Percentiles rank a stretch among this genome's conserved stretches.
Conservation (phyloP, 2,888 invertebrate genomes). For the Melolontha melolontha region DNA sequence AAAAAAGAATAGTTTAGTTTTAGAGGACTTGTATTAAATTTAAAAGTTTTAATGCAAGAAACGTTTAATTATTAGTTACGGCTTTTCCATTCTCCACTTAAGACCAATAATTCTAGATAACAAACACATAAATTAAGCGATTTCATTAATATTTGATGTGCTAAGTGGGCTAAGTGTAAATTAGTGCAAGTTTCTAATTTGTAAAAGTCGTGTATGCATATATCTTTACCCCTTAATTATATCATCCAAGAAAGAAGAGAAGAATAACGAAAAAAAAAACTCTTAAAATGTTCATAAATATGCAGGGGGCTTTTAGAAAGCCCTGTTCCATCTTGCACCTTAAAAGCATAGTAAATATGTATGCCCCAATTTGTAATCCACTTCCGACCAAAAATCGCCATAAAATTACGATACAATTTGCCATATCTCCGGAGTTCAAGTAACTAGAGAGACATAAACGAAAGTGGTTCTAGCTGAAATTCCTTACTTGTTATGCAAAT, state of each 20-base stretch:
- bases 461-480: conserved; percentile 58
- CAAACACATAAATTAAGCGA: no score
- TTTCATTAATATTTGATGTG: background rate
- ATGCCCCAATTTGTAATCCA: conserved; percentile 55
- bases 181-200: conserved; percentile 28
- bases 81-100: no score
- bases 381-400: conserved; percentile 56
- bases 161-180: conserved; percentile 1
- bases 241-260: conserved; percentile 15
- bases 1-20: no score
- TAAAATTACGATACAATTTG: conserved; percentile 61
- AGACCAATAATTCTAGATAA: no score
- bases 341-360: conserved; percentile 51
- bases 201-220: conserved; percentile 1
- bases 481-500: conserved; percentile 64
- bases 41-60: no score
- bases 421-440: conserved; percentile 57
- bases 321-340: conserved; percentile 44
- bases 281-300: conserved; percentile 51
- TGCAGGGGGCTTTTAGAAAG: conserved; percentile 50
- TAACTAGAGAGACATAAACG: conserved; percentile 61
- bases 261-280: conserved; percentile 20
- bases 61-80: no score
- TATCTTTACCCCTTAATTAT: conserved; percentile 28
- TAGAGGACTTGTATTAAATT: no score